Evolutionary conservation across 1,140 invertebrate species (phyloP).

Genomic region (Pectinophora gossypiella): DNA sequence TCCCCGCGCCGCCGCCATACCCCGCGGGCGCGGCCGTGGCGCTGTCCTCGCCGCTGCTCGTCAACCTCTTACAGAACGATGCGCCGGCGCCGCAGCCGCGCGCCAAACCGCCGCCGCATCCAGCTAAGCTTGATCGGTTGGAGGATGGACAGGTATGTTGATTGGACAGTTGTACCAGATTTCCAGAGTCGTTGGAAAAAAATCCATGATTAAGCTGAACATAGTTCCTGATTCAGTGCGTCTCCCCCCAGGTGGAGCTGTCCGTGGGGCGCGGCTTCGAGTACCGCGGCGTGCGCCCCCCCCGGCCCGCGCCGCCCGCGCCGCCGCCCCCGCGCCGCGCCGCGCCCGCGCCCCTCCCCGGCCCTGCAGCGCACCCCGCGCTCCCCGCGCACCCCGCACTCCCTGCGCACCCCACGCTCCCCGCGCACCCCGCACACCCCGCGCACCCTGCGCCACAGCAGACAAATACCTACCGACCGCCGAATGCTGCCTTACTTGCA

Average conservation of each 20-base stretch:
- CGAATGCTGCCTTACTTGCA: constrained; percentile 21
- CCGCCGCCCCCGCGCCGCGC: constrained; percentile 29
- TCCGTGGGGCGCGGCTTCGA: constrained; percentile 63
- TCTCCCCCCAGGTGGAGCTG: constrained; percentile 50
- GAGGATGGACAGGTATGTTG: constrained; percentile 61
- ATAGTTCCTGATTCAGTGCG: too few relatives aligned
- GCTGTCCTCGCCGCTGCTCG: constrained; percentile 91
- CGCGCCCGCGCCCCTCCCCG: constrained; percentile 40
- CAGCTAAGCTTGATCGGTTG: constrained; percentile 47
- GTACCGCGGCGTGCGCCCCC: constrained; percentile 45
- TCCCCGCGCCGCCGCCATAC: constrained; percentile 27
- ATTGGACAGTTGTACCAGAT: too few relatives aligned
- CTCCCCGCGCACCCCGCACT: constrained; percentile 35
- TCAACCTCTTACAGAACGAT: constrained; percentile 90
- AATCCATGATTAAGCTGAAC: too few relatives aligned
- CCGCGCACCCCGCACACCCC: too few relatives aligned
- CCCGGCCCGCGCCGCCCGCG: constrained; percentile 21
- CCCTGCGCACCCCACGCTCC: constrained; percentile 32
- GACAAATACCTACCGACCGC: neutral
- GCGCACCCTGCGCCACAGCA: constrained; percentile 9
- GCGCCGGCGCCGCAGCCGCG: constrained; percentile 74
- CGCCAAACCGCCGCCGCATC: constrained; percentile 70
- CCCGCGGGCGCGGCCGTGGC: constrained; percentile 69
- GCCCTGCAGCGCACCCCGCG: constrained; percentile 25
- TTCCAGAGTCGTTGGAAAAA: too few relatives aligned